These are phyloP conservation scores for Papilio gigon DNA, from an alignment of 2,888 invertebrate genomes.

Conservation along the genomic window DNA sequence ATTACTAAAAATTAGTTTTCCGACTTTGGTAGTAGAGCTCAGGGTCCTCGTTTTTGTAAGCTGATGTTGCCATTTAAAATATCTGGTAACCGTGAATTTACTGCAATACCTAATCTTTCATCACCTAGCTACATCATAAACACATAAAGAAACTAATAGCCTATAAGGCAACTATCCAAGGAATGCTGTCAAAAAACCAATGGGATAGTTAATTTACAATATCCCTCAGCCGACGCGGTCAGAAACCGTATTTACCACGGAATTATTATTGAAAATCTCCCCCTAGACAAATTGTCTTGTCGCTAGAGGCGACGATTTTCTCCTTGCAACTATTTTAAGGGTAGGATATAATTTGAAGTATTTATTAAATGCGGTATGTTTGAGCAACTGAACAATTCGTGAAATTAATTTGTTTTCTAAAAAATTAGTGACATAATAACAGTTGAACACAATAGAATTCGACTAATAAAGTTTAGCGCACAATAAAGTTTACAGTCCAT, in stretches of 20 bases:
- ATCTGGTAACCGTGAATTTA: no score
- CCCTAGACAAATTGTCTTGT: conserved; percentile 65
- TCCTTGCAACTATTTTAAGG: conserved; percentile 41
- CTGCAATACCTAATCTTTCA: no score
- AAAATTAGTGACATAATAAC: neutral
- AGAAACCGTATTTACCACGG: conserved; percentile 67
- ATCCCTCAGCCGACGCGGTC: conserved; percentile 55
- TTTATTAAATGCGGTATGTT: conserved; percentile 34
- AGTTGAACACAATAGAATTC: neutral
- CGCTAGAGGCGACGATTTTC: conserved; percentile 54
- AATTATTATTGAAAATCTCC: conserved; percentile 73
- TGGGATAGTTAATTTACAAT: conserved; percentile 73
- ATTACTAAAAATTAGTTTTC: no score
- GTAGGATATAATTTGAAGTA: conserved; percentile 43
- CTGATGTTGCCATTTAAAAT: no score
- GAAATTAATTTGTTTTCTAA: neutral
- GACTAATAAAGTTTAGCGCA: no score
- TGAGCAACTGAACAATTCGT: neutral
- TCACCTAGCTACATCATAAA: no score
- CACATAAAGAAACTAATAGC: conserved; percentile 46
- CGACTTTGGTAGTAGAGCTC: no score
- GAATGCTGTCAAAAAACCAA: conserved; percentile 68
- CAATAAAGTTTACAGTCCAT: no score
- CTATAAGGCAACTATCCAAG: conserved; percentile 66
- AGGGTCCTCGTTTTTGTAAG: no score